A percentile compares a stretch with the other conserved stretches of the same genome.
These are phyloP conservation scores for Sciurus vulgaris DNA, from an alignment of 2,797 vertebrate species.

Conservation along the genomic window DNA sequence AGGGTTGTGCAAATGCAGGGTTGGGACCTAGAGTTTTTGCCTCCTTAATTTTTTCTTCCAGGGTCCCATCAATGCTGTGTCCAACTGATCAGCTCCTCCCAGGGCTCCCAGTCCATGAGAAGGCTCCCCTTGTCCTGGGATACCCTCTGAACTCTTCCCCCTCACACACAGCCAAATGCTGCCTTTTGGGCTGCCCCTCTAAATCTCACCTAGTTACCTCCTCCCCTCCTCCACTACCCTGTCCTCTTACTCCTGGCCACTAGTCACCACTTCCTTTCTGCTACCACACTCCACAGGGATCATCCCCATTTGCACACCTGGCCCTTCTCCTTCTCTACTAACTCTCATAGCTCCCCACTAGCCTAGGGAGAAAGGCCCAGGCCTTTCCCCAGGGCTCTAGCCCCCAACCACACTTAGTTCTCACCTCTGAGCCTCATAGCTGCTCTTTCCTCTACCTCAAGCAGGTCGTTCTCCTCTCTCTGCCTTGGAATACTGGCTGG, in stretches of 20 bases:
- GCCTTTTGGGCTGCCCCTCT: neutral
- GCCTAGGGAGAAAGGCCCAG: neutral
- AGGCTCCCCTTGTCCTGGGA: neutral
- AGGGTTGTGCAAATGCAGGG: neutral
- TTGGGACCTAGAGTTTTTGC: neutral
- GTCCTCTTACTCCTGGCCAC: neutral
- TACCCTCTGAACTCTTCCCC: neutral
- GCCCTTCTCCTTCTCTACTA: neutral
- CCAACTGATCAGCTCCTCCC: neutral
- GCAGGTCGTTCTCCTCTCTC: neutral
- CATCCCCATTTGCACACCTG: neutral
- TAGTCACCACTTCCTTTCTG: neutral
- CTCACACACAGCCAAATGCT: neutral
- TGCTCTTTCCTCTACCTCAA: neutral
- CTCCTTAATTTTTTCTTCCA: neutral
- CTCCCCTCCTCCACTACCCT: neutral
- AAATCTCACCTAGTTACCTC: neutral
- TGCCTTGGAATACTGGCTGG: neutral
- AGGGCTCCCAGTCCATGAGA: neutral
- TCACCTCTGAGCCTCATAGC: neutral
- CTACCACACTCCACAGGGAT: neutral
- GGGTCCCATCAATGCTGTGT: neutral
- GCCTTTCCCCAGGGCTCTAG: no score
- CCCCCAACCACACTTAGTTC: neutral
- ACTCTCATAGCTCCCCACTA: neutral